phyloP scores from a whole-genome alignment of 2,888 invertebrate species.

The Leptinotarsa tumamoca region DNA sequence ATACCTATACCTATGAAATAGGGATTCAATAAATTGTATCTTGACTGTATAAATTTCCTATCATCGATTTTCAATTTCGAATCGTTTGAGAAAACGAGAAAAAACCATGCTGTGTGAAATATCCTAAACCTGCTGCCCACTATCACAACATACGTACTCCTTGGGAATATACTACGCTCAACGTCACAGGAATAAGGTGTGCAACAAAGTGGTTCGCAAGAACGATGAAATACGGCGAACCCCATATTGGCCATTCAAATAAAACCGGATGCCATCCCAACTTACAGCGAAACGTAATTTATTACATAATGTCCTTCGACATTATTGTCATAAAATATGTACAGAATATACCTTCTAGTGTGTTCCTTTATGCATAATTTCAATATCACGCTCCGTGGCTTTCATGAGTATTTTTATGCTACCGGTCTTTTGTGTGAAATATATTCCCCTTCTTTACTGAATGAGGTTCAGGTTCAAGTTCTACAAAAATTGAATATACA shows the following conservation, averaged over 20 bases:
- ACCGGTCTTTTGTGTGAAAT: not conserved
- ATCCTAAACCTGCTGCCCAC: not conserved
- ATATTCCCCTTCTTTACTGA: not conserved
- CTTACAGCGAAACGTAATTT: constrained; percentile 5
- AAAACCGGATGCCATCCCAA: constrained; percentile 15
- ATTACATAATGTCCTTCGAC: constrained; percentile 9
- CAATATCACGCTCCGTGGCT: not conserved
- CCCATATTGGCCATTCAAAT: constrained; percentile 9
- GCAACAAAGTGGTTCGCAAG: constrained; percentile 8
- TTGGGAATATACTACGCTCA: not conserved
- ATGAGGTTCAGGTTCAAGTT: not conserved
- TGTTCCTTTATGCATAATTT: constrained; percentile 10
- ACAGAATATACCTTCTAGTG: not conserved
- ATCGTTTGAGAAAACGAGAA: not conserved
- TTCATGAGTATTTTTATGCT: not conserved
- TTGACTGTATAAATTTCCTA: not conserved
- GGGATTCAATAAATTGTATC: not conserved
- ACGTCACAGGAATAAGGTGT: constrained; percentile 8
- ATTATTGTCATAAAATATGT: constrained; percentile 15
- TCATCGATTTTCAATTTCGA: not conserved
- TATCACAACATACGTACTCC: not conserved
- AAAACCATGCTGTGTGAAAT: not conserved
- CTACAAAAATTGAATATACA: too few relatives aligned
- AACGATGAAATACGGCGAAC: constrained; percentile 12
- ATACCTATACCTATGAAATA: not conserved